Conservation (phyloP, 2,113 vertebrate genomes). For the Microtus montanus region DNA sequence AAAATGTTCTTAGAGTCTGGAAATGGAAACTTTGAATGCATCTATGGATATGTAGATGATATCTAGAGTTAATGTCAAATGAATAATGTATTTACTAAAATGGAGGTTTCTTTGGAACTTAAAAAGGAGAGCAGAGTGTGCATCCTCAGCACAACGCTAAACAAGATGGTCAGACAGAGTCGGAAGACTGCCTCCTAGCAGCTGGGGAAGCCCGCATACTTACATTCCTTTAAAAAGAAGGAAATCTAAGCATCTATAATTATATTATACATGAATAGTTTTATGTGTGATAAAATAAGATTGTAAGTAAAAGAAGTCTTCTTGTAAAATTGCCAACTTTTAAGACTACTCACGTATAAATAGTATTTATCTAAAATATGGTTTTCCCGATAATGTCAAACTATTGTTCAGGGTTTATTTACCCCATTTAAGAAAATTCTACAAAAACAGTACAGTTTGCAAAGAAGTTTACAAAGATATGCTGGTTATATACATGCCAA, state of each 20-base stretch:
- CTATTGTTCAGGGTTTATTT: neutral
- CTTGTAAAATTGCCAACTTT: constrained; percentile 11
- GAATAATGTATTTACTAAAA: neutral
- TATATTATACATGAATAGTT: neutral
- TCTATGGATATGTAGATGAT: neutral
- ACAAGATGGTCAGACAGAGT: neutral
- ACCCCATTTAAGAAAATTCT: neutral
- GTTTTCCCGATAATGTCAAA: constrained; percentile 17
- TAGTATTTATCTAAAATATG: neutral
- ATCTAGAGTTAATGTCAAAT: constrained; percentile 3
- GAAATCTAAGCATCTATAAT: neutral
- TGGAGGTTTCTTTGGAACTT: neutral
- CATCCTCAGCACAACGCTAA: too few relatives aligned
- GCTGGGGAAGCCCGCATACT: neutral
- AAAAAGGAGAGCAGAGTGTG: neutral
- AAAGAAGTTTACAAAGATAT: neutral
- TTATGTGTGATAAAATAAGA: neutral
- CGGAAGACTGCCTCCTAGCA: neutral
- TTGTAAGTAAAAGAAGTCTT: neutral
- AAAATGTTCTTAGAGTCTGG: neutral
- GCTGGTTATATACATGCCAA: neutral
- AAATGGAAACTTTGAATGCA: neutral
- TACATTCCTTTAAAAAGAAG: neutral
- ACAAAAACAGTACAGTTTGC: neutral
- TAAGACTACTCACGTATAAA: neutral